phyloP scores from a whole-genome alignment of 2,888 invertebrate genomes.

The Chalcosyrphus nemorum region DNA sequence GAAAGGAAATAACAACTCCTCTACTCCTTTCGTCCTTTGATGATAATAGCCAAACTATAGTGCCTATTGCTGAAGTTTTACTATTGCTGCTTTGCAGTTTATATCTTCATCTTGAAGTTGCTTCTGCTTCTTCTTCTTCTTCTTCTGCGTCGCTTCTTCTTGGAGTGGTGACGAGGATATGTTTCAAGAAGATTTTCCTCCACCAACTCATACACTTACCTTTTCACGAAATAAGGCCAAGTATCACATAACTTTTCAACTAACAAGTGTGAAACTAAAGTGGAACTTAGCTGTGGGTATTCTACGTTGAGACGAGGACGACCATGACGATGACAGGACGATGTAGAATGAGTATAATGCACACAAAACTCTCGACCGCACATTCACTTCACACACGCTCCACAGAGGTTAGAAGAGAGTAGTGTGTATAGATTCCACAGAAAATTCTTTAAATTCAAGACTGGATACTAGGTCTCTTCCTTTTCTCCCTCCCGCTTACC shows the following conservation, averaged over 20 bases:
- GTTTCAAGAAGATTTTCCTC: slow-evolving; percentile 1
- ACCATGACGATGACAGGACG: slow-evolving; percentile 20
- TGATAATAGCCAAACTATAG: slow-evolving; percentile 52
- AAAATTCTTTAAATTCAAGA: slow-evolving; percentile 9
- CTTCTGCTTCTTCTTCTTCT: too few relatives aligned
- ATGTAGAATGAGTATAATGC: slow-evolving; percentile 21
- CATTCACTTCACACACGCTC: slow-evolving; percentile 46
- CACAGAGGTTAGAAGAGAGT: neutral
- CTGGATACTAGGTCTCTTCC: neutral
- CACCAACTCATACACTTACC: slow-evolving; percentile 19
- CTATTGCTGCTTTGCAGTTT: slow-evolving; percentile 27
- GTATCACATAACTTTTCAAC: slow-evolving; percentile 62
- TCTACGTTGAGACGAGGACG: slow-evolving; percentile 1
- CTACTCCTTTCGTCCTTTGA: slow-evolving; percentile 27
- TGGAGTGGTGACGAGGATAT: neutral
- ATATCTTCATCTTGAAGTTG: slow-evolving; percentile 41
- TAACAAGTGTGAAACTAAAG: slow-evolving; percentile 62
- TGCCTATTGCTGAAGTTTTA: slow-evolving; percentile 21
- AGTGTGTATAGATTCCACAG: neutral
- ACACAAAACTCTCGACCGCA: slow-evolving; percentile 48
- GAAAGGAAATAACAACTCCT: slow-evolving; percentile 52
- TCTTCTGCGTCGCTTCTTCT: neutral
- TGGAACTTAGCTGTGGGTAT: slow-evolving; percentile 34
- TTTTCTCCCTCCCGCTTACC: neutral
- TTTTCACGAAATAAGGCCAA: slow-evolving; percentile 57